Evolutionary conservation across 2,113 vertebrate genomes (phyloP).

Genomic region (Ovis aries): ARS-UI_Ramb_v3.0 NC_056054.1:78131001-78131500

Average conservation of each 20-base stretch:
- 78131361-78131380: background rate
- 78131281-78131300: fast-evolving
- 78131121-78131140: background rate
- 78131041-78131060: background rate
- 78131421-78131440: background rate
- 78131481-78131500: background rate
- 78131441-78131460: background rate
- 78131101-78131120: background rate
- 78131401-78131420: background rate
- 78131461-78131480: background rate
- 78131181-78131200: fast-evolving
- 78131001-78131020: background rate
- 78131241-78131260: background rate
- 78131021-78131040: background rate
- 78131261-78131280: background rate
- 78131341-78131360: background rate
- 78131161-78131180: background rate
- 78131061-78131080: background rate
- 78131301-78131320: background rate
- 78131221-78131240: background rate
- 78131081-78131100: background rate
- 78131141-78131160: background rate
- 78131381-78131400: background rate
- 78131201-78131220: background rate
- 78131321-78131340: fast-evolving